These are phyloP conservation scores for Kobus ellipsiprymnus DNA, from an alignment of 2,113 vertebrate genomes.

Conservation along the genomic window DNA sequence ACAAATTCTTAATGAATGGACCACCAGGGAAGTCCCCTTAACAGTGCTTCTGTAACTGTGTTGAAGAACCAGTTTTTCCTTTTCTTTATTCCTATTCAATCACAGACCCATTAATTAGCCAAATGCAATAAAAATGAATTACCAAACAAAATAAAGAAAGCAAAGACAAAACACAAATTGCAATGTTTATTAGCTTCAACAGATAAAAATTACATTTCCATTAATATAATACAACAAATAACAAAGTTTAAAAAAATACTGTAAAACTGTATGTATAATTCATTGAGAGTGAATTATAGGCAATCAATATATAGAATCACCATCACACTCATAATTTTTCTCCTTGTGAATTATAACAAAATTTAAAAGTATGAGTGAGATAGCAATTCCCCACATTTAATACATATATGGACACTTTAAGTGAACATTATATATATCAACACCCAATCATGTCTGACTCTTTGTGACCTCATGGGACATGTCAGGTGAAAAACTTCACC, in stretches of 20 bases:
- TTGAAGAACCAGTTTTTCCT: not conserved
- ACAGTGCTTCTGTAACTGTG: not conserved
- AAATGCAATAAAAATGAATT: not conserved
- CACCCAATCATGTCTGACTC: not conserved
- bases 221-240: not conserved
- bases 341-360: not conserved
- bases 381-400: not conserved
- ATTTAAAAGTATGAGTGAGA: not conserved
- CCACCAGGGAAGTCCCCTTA: not conserved
- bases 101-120: not conserved
- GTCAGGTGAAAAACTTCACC: no score
- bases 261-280: not conserved
- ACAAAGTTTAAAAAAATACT: not conserved
- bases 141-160: not conserved
- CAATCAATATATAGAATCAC: not conserved
- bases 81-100: not conserved
- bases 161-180: not conserved
- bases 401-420: not conserved
- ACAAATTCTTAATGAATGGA: not conserved
- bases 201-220: not conserved
- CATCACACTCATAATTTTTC: not conserved
- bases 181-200: not conserved
- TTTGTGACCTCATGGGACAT: not conserved
- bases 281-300: not conserved
- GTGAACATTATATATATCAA: not conserved